phyloP scores from a whole-genome alignment of 2,113 vertebrate species.

The Australoheros scitulus region DNA sequence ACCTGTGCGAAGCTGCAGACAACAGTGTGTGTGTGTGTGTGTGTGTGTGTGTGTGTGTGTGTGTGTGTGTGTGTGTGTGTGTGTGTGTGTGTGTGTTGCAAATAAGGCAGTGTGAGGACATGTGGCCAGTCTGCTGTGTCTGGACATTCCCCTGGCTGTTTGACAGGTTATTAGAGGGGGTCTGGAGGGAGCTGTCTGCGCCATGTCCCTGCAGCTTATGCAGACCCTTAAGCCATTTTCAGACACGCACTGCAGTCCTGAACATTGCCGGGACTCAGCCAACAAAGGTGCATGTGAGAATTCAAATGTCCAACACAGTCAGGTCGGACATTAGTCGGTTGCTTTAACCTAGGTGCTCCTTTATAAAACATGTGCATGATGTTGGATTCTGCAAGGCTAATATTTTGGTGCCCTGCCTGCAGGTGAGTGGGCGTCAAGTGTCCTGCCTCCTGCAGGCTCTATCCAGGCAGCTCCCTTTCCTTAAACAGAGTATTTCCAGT shows the following conservation, averaged over 20 bases:
- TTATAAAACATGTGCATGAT: not conserved
- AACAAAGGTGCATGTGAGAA: not conserved
- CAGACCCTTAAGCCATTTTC: not conserved
- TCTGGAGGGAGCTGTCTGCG: constrained; percentile 20
- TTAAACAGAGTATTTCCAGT: not conserved
- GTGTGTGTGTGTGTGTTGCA: constrained; percentile 3
- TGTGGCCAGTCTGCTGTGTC: constrained; percentile 38
- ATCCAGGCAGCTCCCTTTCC: not conserved
- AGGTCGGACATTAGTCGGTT: not conserved
- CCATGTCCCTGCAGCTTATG: not conserved
- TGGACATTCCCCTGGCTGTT: constrained; percentile 32
- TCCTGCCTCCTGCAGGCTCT: not conserved
- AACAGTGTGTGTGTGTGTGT: not conserved
- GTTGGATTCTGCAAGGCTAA: not conserved
- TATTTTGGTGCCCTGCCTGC: not conserved
- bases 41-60: not conserved
- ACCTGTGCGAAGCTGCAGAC: too few relatives aligned
- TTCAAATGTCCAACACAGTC: not conserved
- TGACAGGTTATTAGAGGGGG: constrained; percentile 23
- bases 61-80: not conserved
- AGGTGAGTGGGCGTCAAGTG: not conserved
- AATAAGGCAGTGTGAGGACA: constrained; percentile 44
- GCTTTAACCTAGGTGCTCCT: not conserved
- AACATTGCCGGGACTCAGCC: not conserved
- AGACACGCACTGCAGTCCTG: not conserved